Conservation (phyloP, 2,113 vertebrate genomes). For the Caracal caracal region DNA sequence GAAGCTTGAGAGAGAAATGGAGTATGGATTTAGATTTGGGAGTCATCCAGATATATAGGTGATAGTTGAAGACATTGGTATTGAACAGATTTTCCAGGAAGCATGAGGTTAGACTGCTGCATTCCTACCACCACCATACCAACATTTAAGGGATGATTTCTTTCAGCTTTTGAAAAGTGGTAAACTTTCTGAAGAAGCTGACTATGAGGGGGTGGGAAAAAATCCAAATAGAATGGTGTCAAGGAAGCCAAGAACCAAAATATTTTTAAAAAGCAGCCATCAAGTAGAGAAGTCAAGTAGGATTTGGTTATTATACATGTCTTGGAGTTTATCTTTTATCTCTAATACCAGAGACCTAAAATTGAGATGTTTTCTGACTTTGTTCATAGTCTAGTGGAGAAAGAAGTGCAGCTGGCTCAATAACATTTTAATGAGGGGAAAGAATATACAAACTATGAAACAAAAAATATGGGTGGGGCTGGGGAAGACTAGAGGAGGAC, state of each 20-base stretch:
- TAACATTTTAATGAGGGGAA: background rate
- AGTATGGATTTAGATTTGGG: background rate
- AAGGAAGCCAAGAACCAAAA: background rate
- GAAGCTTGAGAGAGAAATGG: background rate
- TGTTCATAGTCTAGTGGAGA: background rate
- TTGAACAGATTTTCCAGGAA: background rate
- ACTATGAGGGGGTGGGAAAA: background rate
- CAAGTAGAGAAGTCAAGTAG: background rate
- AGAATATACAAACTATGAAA: background rate
- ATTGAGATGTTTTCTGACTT: background rate
- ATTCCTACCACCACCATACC: background rate
- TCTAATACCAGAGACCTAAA: background rate
- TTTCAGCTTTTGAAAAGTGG: background rate
- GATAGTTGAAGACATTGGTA: background rate
- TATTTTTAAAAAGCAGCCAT: background rate
- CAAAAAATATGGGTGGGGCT: background rate
- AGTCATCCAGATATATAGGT: background rate
- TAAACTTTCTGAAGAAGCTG: background rate
- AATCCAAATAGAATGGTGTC: background rate
- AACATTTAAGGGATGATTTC: background rate
- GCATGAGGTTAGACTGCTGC: background rate
- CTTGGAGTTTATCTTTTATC: background rate
- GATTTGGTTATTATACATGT: background rate
- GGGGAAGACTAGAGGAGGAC: background rate
- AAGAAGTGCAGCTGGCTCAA: background rate